Evolutionary conservation across 2,888 invertebrate genomes (phyloP), one percentile per base, ranked within the genome.

Genomic region (Desoria tigrina): DNA sequence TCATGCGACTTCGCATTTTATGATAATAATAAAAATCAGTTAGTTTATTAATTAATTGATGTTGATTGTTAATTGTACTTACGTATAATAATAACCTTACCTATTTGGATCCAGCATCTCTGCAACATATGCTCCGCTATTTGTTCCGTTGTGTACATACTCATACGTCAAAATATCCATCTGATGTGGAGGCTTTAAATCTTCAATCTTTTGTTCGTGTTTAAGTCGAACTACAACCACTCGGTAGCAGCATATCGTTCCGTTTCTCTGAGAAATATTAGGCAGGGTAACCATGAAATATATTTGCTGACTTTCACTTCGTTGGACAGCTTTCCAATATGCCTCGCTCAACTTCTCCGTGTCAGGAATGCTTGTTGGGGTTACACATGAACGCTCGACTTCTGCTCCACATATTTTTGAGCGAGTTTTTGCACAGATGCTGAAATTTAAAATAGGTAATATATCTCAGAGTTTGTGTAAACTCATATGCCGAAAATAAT

Each of bases 231-330:
- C 88, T 79, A 93, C 82, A 81, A 89, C 90, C 49, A 93, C 84
- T 74, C 92, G 85, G 77, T 26, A 91, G 77, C 92, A 94, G 79
- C 92, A 93, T 75, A 94, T 91, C 0, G 88, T 88, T 0, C 94
- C 94, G 77, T 92, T 92, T 61, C 92, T 82, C 79, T 94, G 92
- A 0, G 90, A 88, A 39, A 93, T 84, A 71, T 89, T 83, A 0
- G 90, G 90, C 74, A 92, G 80, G 16, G 73, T 74, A 72, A 85
- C 84, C 74, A 93, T 81, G 77, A 89, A 89, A 74, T 92, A 88
- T 76, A 90, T 83, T 76, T 85, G 85, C 75, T 85, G 85, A 16
- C 66, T 70, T n/a, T 73, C 66, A 26, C 63, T 68, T 24, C 87
- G 87, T 58, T 86, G 83, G 42, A 84, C 85, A 55, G 71, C 68